Base-by-base conservation (phyloP, 2,113 vertebrate genomes). In the Gopherus evgoodei region DNA sequence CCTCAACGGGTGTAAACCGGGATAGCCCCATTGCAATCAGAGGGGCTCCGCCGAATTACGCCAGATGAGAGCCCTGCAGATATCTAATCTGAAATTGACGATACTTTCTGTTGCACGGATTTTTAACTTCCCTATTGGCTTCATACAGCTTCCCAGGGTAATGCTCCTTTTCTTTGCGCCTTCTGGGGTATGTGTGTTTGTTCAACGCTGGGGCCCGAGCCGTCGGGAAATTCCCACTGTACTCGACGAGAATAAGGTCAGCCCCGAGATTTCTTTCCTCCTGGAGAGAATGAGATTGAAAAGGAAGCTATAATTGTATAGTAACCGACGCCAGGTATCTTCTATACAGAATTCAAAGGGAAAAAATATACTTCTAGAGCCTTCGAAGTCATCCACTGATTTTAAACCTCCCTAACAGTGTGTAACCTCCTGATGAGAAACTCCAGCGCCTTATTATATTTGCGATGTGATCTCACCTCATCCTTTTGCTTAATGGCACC, bases 401-500 rank as follows among this genome's bases (percentile, higher is more conserved):
- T 91, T 42, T 87, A 79, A 80, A 59, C 35, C 53, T 22, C 65
- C 82, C 62, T 62, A 65, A 52, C 78, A 52, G 85, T 65, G 50
- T 5, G 52, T 25, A 90, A 87, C 49, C 29, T 56, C 62, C 38
- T 80, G 47, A 19, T 93, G 79, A 94, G 89, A 56, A 93, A 16
- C 79, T 65, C 56, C 47, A 79, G 49, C 0, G 8, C 59, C 22
- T 90, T 78, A 89, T 94, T 87, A 65, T 90, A 94, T 92, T 80
- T 90, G 81, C 0, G 1, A 93, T 80, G 89, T 81, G 69, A 92
- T 87, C 92, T 95, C 52, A 86, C 59, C 83, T 87, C 81, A 83
- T 94, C 91, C 84, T 96, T 95, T 88, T 79, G 31, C 83, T 95
- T 92, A 92, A 89, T 90, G 90, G 93, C 57, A 87, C 65, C 35